These are phyloP conservation scores for Lepus oiostolus DNA, from an alignment of 2,797 vertebrate species.

Conservation along the genomic window DNA sequence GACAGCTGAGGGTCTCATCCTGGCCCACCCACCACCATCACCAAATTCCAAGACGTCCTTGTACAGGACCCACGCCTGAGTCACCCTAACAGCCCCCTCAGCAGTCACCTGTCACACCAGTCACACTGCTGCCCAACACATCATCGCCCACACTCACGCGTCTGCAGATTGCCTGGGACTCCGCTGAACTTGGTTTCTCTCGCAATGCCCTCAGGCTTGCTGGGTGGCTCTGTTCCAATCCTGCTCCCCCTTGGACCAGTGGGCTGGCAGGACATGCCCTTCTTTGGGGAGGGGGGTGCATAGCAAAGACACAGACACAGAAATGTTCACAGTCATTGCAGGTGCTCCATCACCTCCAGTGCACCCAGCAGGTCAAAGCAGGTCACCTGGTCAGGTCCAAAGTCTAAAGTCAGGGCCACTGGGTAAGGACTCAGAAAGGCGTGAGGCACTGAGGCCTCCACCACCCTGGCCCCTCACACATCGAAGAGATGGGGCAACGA, in stretches of 20 bases:
- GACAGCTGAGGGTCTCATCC: background rate
- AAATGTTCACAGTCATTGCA: background rate
- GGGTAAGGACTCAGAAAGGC: background rate
- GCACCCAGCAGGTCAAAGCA: background rate
- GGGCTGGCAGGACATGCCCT: background rate
- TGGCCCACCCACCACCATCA: background rate
- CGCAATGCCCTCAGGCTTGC: accelerated
- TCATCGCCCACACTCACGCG: background rate
- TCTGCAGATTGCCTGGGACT: background rate
- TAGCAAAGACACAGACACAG: background rate
- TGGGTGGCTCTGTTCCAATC: background rate
- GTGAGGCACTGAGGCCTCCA: background rate
- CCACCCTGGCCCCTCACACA: background rate
- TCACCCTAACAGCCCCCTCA: background rate
- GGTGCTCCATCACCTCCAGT: background rate
- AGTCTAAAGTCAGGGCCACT: background rate
- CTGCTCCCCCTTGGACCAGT: background rate
- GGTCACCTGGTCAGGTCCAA: background rate
- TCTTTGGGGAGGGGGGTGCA: accelerated
- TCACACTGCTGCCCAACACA: background rate
- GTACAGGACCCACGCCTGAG: background rate
- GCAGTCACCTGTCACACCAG: background rate
- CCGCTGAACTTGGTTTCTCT: background rate
- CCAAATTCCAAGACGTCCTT: background rate
- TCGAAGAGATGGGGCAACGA: background rate